Base-by-base conservation (phyloP, 2,888 invertebrate genomes). In the Apodemia zela region DNA sequence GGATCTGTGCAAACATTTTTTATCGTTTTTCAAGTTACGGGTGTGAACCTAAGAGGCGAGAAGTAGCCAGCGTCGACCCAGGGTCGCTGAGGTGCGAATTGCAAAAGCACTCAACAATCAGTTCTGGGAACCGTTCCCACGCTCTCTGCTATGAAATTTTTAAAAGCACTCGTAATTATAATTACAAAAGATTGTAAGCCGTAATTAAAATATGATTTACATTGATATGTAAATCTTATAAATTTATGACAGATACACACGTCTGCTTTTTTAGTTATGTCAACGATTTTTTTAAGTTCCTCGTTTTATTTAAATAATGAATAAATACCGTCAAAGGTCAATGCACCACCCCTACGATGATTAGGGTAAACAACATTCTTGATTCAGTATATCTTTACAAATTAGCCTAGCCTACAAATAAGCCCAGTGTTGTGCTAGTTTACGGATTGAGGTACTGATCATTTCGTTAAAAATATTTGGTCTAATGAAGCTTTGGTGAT, bases 1-100 rank as follows among this genome's bases (percentile, higher is more conserved):
- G 25, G 54, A 25, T 15, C 5, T 25, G 13, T 25, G 21, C 51
- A 21, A 54, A 25, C 54, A 21, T 54, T 54, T 54, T 25, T 54
- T 54, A 21, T 25, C 7, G 25, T 15, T 2, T 54, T 54, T 6
- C 54, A 25, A 17, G 25, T 54, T 54, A 21, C 54, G 54, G 54
- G 54, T 54, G 54, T 54, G 54, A 54, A 54, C 54, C 54, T 15
- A 42, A 42, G 13, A 42, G 42, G 42, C 54, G 54, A 54, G 54
- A 54, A 21, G 54, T 15, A 54, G 54, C 54, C 54, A 25, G 25
- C 35, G 74, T 71, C 73, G 68, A 62, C 63, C 65, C 69, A 71
- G 71, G 68, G 71, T 70, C 71, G 70, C 69, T 57, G 42, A 69
- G 76, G 81, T 84, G 85, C 77, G 80, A 85, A 86, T 79, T 75